Base-by-base conservation (phyloP, 1,140 invertebrate genomes). In the Bombus fervidus region DNA sequence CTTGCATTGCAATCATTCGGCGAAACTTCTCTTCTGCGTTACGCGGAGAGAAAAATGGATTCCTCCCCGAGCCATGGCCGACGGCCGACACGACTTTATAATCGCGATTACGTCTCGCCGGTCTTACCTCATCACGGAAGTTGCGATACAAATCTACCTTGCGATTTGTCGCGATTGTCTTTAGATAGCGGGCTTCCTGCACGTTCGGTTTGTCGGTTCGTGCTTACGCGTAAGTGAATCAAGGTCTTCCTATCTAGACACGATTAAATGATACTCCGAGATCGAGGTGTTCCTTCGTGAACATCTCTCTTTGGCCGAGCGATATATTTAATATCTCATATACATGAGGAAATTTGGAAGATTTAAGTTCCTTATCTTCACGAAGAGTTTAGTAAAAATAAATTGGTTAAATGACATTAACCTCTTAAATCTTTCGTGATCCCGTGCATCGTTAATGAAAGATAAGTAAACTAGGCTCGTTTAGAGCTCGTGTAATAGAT, bases 61-160 rank as follows among this genome's bases (percentile, higher is more conserved):
- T 82, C 72, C 57, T 47, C 39, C 41, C 28, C 39, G 47, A 28
- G 28, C 37, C 64, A 78, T 31, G 31, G 66, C 75, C 10, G 43
- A 69, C 34, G 28, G 59, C 75, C 10, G 43, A 69, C 37, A 53
- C 59, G 41, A 15, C 34, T 73, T 79, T 77, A 73, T 64, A 81
- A 81, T 84, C 57, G 34, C 37, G 83, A 66, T 75, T 72, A 59
- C 86, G 47, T 80, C 43, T 41, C 47, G 68, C 43, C n/a, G 41
- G 72, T 62, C 74, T 89, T 80, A 71, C 83, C 73, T 86, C 83
- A 89, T 82, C 79, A 84, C 87, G 88, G 88, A 89, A 89, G 83
- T 89, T 62, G 37, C 80, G 88, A 83, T 89, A 89, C 69, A 37
- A 73, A 89, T 89, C 87, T 89, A 43, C 75, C 84, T 83, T 43